Percentiles rank a stretch among this genome's conserved stretches.
phyloP scores from a whole-genome alignment of 2,888 invertebrate genomes.

The Allacma fusca region DNA sequence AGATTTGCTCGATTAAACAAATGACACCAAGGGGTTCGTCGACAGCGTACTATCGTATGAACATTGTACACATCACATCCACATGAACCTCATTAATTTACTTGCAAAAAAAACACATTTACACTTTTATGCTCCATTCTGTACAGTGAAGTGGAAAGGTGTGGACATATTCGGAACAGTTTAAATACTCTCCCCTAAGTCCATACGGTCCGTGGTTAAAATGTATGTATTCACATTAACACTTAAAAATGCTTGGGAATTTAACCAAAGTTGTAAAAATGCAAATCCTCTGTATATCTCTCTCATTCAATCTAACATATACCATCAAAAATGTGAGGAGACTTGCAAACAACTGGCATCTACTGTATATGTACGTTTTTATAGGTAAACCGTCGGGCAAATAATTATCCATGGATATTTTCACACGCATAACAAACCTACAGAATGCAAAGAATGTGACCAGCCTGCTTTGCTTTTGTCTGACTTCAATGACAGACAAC shows the following conservation, averaged over 20 bases:
- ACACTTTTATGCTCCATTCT: not conserved
- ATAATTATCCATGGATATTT: not conserved
- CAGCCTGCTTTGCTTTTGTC: not conserved
- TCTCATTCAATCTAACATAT: slow-evolving; percentile 1
- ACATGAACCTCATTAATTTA: slow-evolving; percentile 21
- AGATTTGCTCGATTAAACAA: slow-evolving; percentile 20
- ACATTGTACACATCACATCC: not conserved
- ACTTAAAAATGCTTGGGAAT: not conserved
- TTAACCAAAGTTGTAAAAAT: slow-evolving; percentile 10
- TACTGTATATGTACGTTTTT: not conserved
- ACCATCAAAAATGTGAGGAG: slow-evolving; percentile 7
- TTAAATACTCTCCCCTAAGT: not conserved
- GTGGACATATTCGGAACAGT: not conserved
- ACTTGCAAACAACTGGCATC: not conserved
- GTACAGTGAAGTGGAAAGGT: not conserved
- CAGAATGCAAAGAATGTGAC: not conserved
- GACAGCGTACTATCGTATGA: not conserved
- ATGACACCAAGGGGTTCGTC: not conserved
- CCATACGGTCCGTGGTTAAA: not conserved
- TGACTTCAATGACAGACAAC: not conserved
- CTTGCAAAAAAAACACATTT: not conserved
- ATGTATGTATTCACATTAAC: not conserved
- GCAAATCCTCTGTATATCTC: not conserved
- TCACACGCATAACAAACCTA: not conserved
- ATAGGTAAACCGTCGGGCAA: not conserved